Evolutionary conservation across 2,797 vertebrate genomes (phyloP).

Genomic region (Esox masquinongy): DNA sequence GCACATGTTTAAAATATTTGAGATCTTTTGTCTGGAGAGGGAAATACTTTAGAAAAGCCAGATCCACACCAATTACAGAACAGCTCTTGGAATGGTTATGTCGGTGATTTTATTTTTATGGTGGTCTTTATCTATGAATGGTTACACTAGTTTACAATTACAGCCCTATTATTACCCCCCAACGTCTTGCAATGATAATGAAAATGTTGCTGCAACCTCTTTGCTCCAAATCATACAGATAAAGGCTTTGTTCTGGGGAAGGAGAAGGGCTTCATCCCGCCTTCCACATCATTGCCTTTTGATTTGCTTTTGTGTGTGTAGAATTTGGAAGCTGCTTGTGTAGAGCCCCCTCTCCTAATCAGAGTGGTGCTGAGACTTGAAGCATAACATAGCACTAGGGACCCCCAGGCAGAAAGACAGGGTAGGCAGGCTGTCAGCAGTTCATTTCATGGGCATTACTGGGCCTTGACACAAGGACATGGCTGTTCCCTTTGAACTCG

Average conservation of each 20-base stretch:
- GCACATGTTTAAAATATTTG: too few species aligned
- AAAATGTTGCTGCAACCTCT: slow-evolving; percentile 21
- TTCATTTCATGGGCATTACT: slow-evolving; percentile 66
- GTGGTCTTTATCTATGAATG: too few species aligned
- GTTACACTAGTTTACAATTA: too few species aligned
- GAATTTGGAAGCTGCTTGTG: not conserved
- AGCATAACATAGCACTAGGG: slow-evolving; percentile 3
- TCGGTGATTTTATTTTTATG: not conserved
- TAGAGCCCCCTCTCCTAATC: not conserved
- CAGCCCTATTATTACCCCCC: not conserved
- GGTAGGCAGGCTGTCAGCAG: slow-evolving; percentile 16
- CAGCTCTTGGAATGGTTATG: not conserved
- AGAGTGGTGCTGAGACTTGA: not conserved
- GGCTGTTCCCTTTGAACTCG: slow-evolving; percentile 59
- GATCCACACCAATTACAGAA: too few species aligned
- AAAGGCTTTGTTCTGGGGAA: not conserved
- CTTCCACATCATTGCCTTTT: not conserved
- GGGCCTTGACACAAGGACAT: slow-evolving; percentile 38
- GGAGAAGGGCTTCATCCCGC: slow-evolving; percentile 15
- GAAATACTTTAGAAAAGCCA: too few species aligned
- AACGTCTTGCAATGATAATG: slow-evolving; percentile 14
- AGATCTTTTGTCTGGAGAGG: too few species aligned
- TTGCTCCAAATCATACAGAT: slow-evolving; percentile 18
- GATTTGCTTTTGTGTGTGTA: not conserved
- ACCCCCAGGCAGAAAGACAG: not conserved